These are phyloP conservation scores for Lophius piscatorius DNA, from an alignment of 2,113 vertebrate genomes.

Conservation along the genomic window DNA sequence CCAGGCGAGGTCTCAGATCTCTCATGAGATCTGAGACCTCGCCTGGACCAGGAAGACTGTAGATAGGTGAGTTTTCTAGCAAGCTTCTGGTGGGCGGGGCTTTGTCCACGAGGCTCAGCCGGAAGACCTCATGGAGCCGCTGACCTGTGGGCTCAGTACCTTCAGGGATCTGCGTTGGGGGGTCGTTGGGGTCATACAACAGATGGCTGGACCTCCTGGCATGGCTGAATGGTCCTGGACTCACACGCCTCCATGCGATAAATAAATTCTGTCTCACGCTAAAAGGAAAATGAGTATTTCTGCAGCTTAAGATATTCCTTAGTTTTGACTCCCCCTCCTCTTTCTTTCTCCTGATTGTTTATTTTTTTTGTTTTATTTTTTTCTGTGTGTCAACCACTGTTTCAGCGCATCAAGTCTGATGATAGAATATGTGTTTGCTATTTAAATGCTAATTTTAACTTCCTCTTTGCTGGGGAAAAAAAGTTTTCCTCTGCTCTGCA, in stretches of 20 bases:
- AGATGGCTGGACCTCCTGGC: too few species aligned
- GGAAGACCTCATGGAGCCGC: too few species aligned
- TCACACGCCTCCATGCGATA: not conserved
- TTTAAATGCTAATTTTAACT: conserved; percentile 72
- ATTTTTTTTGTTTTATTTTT: conserved; percentile 43
- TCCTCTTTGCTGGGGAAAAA: conserved; percentile 33
- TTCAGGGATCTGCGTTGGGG: too few species aligned
- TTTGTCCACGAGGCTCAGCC: too few species aligned
- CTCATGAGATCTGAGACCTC: too few species aligned
- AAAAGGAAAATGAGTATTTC: conserved; percentile 12
- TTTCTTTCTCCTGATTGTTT: conserved; percentile 37
- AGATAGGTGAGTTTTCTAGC: too few species aligned
- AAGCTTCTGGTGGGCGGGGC: too few species aligned
- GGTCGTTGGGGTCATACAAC: too few species aligned
- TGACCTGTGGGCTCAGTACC: too few species aligned
- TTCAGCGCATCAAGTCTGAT: conserved; percentile 45
- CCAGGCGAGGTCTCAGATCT: too few species aligned
- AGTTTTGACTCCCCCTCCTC: not conserved
- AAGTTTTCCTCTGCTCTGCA: conserved; percentile 28
- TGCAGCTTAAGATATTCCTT: conserved; percentile 13
- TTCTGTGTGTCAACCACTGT: conserved; percentile 44
- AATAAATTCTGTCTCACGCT: conserved; percentile 12
- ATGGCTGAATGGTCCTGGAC: too few species aligned
- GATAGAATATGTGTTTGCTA: conserved; percentile 63
- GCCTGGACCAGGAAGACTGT: too few species aligned